These are phyloP conservation scores for Echinometra lucunter DNA, from an alignment of 53 echinoderm and acorn worm genomes.

Conservation along the genomic window DNA sequence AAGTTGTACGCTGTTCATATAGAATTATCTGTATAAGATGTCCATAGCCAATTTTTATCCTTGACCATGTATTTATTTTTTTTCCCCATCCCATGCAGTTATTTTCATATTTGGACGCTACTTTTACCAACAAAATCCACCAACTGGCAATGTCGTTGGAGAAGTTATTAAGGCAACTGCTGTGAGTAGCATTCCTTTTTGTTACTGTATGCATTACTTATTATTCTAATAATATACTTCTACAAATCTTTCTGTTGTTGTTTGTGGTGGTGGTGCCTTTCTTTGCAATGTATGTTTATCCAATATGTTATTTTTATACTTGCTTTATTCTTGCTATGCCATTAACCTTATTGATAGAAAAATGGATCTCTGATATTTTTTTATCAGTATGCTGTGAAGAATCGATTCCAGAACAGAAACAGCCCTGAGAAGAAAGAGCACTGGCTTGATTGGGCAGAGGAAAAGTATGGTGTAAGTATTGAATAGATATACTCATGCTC, in stretches of 20 bases:
- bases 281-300: not conserved
- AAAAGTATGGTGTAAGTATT: conserved; percentile 92
- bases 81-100: conserved; percentile 67
- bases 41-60: not conserved
- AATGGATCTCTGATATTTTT: conserved; percentile 17
- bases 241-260: no score
- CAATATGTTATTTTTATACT: not conserved
- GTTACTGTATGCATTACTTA: no score
- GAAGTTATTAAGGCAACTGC: conserved; percentile 79
- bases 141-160: conserved; percentile 92
- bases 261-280: no score
- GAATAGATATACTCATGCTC: not conserved
- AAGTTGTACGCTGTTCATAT: not conserved
- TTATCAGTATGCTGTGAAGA: conserved; percentile 88
- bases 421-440: conserved; percentile 80
- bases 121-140: conserved; percentile 87
- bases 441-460: conserved; percentile 97
- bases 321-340: not conserved
- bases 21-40: not conserved
- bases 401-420: conserved; percentile 72
- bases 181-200: conserved; percentile 70
- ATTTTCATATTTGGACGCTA: conserved; percentile 87
- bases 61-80: not conserved
- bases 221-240: no score
- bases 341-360: not conserved